Conservation (phyloP, 2,113 vertebrate species). For the Myotis yumanensis region DNA sequence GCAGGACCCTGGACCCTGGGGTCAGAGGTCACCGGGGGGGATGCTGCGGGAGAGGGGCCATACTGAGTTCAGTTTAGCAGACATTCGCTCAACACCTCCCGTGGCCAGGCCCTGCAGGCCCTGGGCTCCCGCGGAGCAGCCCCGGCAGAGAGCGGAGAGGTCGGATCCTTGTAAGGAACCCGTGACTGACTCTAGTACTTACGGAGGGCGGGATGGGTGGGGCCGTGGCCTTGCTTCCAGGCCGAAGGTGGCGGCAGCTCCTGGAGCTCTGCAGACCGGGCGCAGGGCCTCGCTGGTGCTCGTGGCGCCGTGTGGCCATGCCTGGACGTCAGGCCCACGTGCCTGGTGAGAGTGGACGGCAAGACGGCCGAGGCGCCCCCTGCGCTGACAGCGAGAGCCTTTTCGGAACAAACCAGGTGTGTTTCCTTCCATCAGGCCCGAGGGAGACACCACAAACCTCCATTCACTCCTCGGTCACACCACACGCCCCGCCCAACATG, state of each 20-base stretch:
- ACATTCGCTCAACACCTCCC: background rate
- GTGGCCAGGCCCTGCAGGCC: background rate
- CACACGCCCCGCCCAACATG: background rate
- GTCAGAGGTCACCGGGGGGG: background rate
- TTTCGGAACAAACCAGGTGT: background rate
- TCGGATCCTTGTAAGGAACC: background rate
- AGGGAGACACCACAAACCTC: background rate
- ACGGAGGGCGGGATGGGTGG: background rate
- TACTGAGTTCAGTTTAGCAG: too few species aligned
- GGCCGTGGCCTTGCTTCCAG: background rate
- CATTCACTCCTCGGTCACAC: rapidly evolving
- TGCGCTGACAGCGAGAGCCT: background rate
- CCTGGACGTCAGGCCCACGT: background rate
- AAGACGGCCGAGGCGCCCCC: background rate
- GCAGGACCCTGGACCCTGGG: background rate
- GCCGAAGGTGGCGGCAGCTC: too few species aligned
- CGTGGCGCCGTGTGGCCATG: rapidly evolving
- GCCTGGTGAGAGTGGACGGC: background rate
- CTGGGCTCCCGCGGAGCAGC: background rate
- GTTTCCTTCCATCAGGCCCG: background rate
- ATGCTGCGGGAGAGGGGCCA: rapidly evolving
- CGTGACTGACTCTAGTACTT: too few species aligned
- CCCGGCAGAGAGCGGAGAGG: too few species aligned
- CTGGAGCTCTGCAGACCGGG: background rate
- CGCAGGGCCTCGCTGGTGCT: background rate